phyloP scores from a whole-genome alignment of 1,140 invertebrate genomes.

The Ylistrum balloti region DNA sequence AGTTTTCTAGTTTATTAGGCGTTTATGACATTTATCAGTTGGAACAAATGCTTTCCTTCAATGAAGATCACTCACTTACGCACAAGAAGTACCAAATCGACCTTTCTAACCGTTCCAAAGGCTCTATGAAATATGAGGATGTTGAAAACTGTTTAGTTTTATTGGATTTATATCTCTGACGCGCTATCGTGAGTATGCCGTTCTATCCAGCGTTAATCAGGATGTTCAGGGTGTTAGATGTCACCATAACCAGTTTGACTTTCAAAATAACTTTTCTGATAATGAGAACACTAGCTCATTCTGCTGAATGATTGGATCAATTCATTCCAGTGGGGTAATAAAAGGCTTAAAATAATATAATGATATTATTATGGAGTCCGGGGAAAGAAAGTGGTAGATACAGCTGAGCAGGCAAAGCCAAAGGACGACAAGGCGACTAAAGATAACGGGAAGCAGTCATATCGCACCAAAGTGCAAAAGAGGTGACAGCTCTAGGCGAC shows the following conservation, averaged over 20 bases:
- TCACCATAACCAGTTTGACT: neutral
- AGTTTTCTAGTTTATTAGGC: neutral
- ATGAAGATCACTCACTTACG: slow-evolving; percentile 38
- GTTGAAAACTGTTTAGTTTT: slow-evolving; percentile 21
- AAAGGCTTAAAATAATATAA: neutral
- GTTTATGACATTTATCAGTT: slow-evolving; percentile 29
- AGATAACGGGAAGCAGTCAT: too few species aligned
- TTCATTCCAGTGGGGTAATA: neutral
- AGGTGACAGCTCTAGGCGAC: too few species aligned
- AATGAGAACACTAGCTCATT: too few species aligned
- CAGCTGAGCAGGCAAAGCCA: too few species aligned
- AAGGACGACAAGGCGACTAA: too few species aligned
- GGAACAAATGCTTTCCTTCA: slow-evolving; percentile 27
- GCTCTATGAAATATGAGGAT: slow-evolving; percentile 16
- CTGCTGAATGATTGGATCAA: neutral
- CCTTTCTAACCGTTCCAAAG: neutral
- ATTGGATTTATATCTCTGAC: neutral
- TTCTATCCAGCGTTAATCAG: neutral
- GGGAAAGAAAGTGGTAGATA: too few species aligned
- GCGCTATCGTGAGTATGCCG: neutral
- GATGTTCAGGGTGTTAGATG: neutral
- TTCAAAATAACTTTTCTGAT: too few species aligned
- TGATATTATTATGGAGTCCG: too few species aligned
- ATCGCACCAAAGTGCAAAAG: too few species aligned
- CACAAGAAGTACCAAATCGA: neutral